Evolutionary conservation across 2,888 invertebrate genomes (phyloP).

Genomic region (Didymodactylos carnosus): DNA sequence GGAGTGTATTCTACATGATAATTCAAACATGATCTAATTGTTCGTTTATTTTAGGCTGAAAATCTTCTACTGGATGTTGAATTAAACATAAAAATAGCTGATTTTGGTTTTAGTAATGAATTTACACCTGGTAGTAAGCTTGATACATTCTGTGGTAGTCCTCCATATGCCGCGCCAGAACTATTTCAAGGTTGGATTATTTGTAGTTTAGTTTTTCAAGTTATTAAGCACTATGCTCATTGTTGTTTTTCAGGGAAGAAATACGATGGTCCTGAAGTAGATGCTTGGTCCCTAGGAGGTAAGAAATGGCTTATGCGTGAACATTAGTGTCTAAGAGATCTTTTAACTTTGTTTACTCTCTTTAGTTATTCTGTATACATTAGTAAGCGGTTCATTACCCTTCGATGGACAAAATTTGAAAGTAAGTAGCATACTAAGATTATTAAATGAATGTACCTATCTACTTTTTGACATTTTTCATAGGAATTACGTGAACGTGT

Average conservation of each 20-base stretch:
- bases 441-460: no score
- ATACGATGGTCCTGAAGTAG: conserved; percentile 84
- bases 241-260: conserved; percentile 58
- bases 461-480: not conserved
- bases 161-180: conserved; percentile 97
- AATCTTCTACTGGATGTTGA: conserved; percentile 94
- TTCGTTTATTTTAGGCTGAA: conserved; percentile 43
- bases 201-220: not conserved
- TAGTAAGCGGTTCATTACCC: conserved; percentile 94
- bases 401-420: conserved; percentile 97
- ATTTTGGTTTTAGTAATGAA: conserved; percentile 98
- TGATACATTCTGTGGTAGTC: conserved; percentile 98
- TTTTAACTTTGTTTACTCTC: no score
- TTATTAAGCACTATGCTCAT: not conserved
- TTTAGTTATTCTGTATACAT: conserved; percentile 96
- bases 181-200: conserved; percentile 58
- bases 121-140: conserved; percentile 94
- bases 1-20: not conserved
- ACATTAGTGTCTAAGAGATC: no score
- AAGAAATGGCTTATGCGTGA: no score
- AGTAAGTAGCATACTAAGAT: conserved; percentile 3
- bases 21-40: not conserved
- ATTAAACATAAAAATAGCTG: conserved; percentile 99
- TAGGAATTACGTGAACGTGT: conserved; percentile 78
- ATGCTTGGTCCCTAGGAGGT: conserved; percentile 37